Percentiles rank a stretch among this genome's conserved stretches.
Evolutionary conservation across 2,888 invertebrate genomes (phyloP).

Genomic region (Drosophila merina): DNA sequence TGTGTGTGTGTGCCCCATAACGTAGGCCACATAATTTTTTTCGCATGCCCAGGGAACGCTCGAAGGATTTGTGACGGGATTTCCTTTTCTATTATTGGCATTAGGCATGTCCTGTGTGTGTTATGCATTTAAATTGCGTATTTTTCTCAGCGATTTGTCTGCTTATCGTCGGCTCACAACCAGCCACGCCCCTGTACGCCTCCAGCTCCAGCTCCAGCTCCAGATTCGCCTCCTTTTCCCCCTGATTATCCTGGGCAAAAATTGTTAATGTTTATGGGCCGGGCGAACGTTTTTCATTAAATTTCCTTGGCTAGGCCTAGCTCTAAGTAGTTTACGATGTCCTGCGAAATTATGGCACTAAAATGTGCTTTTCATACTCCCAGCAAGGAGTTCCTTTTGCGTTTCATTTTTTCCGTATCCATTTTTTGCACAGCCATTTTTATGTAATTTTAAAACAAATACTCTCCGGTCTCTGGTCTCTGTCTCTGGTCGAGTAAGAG

Average conservation of each 20-base stretch:
- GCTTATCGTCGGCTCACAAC: conserved; percentile 75
- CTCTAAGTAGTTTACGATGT: conserved; percentile 77
- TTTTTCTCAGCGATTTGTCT: conserved; percentile 84
- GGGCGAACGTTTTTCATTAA: conserved; percentile 79
- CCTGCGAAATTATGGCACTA: conserved; percentile 66
- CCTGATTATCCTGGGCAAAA: conserved; percentile 50
- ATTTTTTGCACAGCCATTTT: conserved; percentile 65
- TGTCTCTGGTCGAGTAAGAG: conserved; percentile 18
- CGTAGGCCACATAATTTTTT: conserved; percentile 72
- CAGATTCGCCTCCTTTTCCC: background rate
- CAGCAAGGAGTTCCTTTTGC: conserved; percentile 45
- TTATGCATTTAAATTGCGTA: conserved; percentile 85
- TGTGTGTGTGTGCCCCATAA: conserved; percentile 44
- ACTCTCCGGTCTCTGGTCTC: conserved; percentile 22
- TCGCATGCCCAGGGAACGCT: conserved; percentile 62
- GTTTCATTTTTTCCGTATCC: conserved; percentile 4
- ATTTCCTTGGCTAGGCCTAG: conserved; percentile 62
- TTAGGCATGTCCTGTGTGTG: conserved; percentile 84
- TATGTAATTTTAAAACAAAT: conserved; percentile 80
- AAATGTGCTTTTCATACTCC: conserved; percentile 71
- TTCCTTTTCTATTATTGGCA: conserved; percentile 85
- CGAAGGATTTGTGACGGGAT: conserved; percentile 84
- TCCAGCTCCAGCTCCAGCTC: too few relatives aligned
- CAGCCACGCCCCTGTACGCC: conserved; percentile 21
- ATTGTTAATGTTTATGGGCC: conserved; percentile 76